Percentiles rank a stretch among this genome's conserved stretches.
Evolutionary conservation across 2,797 vertebrate species (phyloP).

Genomic region (Paguma larvata): DNA sequence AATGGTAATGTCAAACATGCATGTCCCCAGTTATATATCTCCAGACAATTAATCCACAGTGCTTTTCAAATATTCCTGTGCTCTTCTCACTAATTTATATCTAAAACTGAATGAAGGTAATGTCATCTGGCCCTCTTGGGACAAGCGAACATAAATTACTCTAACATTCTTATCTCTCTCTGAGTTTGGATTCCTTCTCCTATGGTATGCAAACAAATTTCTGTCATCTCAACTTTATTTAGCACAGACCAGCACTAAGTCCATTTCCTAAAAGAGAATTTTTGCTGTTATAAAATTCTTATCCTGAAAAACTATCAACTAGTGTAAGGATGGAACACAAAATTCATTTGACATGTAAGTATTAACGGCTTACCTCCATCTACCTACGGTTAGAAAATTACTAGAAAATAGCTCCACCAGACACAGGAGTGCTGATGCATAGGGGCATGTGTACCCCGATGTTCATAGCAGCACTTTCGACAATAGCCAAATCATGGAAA

Average conservation of each 20-base stretch:
- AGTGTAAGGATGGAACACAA: background rate
- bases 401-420: background rate
- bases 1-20: background rate
- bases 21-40: too few species aligned
- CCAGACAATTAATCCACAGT: background rate
- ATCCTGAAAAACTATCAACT: constrained; percentile 36
- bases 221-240: constrained; percentile 6
- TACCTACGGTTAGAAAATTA: background rate
- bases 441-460: too few species aligned
- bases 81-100: background rate
- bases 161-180: background rate
- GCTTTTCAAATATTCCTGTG: background rate
- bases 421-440: too few species aligned
- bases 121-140: background rate
- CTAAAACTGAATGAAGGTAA: background rate
- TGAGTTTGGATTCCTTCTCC: background rate
- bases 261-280: background rate
- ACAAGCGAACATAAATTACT: background rate
- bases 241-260: background rate
- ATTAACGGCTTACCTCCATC: background rate
- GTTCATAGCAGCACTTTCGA: too few species aligned
- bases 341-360: background rate
- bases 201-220: constrained; percentile 4
- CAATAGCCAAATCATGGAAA: too few species aligned
- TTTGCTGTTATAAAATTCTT: constrained; percentile 41